phyloP scores from a whole-genome alignment of 2,888 invertebrate genomes.

The Hypomecis punctinalis region DNA sequence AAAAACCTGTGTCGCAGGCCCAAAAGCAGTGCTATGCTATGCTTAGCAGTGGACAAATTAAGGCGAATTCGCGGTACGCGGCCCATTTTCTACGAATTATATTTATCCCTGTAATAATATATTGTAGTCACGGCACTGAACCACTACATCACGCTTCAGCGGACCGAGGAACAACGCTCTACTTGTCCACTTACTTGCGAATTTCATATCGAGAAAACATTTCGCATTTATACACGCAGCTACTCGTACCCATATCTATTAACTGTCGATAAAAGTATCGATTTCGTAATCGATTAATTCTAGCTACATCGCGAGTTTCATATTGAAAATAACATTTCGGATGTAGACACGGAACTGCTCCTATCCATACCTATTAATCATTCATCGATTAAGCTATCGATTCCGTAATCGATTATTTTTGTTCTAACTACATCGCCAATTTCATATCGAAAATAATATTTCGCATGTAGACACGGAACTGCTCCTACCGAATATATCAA shows the following conservation, averaged over 20 bases:
- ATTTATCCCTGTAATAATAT: not conserved
- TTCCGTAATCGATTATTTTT: slow-evolving; percentile 2
- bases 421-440: no score
- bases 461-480: no score
- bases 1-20: no score
- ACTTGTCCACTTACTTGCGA: slow-evolving; percentile 29
- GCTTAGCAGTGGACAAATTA: no score
- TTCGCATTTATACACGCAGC: slow-evolving; percentile 18
- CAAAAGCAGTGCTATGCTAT: no score
- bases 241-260: not conserved
- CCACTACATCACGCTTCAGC: slow-evolving; percentile 29
- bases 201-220: slow-evolving; percentile 39
- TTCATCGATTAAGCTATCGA: slow-evolving; percentile 1
- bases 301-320: no score
- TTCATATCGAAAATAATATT: no score
- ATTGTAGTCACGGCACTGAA: not conserved
- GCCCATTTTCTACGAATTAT: no score
- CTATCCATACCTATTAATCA: not conserved
- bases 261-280: not conserved
- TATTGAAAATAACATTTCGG: no score
- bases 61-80: no score
- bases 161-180: slow-evolving; percentile 34
- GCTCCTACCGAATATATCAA: no score
- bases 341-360: no score
- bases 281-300: slow-evolving; percentile 2